Percentiles rank a stretch among this genome's conserved stretches.
phyloP scores from a whole-genome alignment of 2,797 vertebrate genomes.

The Hypotaenidia okinawae region DNA sequence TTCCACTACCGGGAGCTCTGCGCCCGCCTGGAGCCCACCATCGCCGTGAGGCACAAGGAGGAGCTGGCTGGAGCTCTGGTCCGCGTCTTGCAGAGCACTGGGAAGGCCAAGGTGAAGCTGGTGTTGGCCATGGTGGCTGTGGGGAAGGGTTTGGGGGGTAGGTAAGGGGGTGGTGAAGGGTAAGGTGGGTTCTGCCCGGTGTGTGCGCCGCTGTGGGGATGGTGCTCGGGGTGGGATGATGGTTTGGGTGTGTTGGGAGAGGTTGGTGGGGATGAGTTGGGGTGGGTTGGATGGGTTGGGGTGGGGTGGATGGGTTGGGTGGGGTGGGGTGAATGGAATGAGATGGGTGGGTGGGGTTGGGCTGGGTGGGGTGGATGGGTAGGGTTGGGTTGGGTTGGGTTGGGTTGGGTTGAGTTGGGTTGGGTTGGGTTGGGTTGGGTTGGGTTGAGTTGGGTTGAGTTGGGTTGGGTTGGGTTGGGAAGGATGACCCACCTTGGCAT shows the following conservation, averaged over 20 bases:
- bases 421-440: neutral
- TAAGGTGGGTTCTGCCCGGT: too few relatives aligned
- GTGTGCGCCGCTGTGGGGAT: neutral
- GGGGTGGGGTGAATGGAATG: too few relatives aligned
- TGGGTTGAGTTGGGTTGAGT: too few relatives aligned
- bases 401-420: neutral
- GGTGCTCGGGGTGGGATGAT: neutral
- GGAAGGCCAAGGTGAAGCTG: constrained; percentile 88
- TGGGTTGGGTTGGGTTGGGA: neutral
- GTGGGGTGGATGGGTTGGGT: too few relatives aligned
- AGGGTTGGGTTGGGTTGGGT: too few relatives aligned
- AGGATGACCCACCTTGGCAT: neutral
- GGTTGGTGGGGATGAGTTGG: neutral
- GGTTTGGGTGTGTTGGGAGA: too few relatives aligned
- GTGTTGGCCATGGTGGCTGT: neutral
- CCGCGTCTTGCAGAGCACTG: constrained; percentile 90
- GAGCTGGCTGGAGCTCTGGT: constrained; percentile 90
- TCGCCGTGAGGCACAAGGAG: constrained; percentile 90
- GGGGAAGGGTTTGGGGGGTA: neutral
- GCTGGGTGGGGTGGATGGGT: too few relatives aligned
- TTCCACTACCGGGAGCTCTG: constrained; percentile 89
- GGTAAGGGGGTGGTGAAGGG: neutral
- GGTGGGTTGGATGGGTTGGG: neutral
- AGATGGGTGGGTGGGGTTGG: neutral
- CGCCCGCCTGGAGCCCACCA: constrained; percentile 83